Evolutionary conservation across 2,797 vertebrate genomes (phyloP).

Genomic region (Sphenopsis melanotis): DNA sequence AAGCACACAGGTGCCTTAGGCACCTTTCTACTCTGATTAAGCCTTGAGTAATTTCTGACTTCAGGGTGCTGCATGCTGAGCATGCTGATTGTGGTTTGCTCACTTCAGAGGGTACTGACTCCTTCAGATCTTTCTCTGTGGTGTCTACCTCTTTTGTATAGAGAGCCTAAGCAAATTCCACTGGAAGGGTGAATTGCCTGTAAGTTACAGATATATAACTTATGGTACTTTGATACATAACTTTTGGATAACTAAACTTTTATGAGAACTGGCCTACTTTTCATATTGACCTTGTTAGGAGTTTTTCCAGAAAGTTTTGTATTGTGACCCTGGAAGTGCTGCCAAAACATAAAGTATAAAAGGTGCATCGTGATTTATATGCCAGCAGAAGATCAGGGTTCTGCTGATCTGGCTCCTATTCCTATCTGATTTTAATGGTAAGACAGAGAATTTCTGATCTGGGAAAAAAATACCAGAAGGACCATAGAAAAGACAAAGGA

Average conservation of each 20-base stretch:
- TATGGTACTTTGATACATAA: not conserved
- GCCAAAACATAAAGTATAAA: not conserved
- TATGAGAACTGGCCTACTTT: slow-evolving; percentile 19
- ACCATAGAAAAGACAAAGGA: not conserved
- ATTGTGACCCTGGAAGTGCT: not conserved
- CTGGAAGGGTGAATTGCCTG: not conserved
- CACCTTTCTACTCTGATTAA: slow-evolving; percentile 35
- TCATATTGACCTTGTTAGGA: not conserved
- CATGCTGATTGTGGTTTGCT: not conserved
- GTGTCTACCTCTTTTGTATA: not conserved
- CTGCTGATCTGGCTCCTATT: no score
- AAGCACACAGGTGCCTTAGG: slow-evolving; percentile 17
- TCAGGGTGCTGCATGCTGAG: slow-evolving; percentile 25
- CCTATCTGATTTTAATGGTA: not conserved
- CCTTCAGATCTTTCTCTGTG: slow-evolving; percentile 33
- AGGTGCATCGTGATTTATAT: not conserved
- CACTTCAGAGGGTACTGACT: slow-evolving; percentile 1
- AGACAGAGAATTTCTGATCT: not conserved
- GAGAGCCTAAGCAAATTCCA: slow-evolving; percentile 3
- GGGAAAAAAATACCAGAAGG: not conserved
- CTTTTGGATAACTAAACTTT: slow-evolving; percentile 33
- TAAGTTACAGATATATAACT: not conserved
- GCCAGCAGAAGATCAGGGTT: not conserved
- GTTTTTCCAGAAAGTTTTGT: not conserved
- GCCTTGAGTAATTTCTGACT: slow-evolving; percentile 37